Evolutionary conservation across 1,140 invertebrate species (phyloP).

Genomic region (Aleiodes sp.): DNA sequence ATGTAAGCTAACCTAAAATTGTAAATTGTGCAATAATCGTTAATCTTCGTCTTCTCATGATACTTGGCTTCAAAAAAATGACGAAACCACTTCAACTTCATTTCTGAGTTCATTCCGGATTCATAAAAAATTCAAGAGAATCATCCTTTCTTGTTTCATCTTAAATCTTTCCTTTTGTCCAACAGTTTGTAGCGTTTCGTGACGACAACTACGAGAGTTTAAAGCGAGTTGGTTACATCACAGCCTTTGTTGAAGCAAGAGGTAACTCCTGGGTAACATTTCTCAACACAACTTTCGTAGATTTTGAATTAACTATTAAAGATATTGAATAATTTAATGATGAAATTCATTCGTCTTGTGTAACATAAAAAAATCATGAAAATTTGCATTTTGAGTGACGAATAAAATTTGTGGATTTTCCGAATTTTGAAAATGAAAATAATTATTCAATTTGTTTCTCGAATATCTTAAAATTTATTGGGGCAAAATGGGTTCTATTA

Average conservation of each 20-base stretch:
- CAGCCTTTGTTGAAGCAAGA: constrained; percentile 53
- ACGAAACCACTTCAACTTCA: no score
- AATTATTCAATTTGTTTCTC: no score
- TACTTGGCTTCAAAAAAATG: no score
- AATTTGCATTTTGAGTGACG: no score
- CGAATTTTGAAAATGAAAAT: no score
- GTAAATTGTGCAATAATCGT: no score
- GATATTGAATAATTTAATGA: constrained; percentile 9
- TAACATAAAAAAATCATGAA: background rate
- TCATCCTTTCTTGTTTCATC: constrained; percentile 25
- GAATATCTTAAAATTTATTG: no score
- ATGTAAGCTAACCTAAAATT: constrained; percentile 33
- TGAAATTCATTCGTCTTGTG: background rate
- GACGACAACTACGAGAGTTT: constrained; percentile 53
- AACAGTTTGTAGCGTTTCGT: constrained; percentile 58
- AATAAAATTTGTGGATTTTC: no score
- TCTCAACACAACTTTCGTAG: constrained; percentile 44
- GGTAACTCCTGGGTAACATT: constrained; percentile 52
- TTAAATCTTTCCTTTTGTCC: constrained; percentile 27
- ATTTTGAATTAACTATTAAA: constrained; percentile 37
- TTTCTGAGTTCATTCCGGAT: no score
- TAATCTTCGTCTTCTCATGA: no score
- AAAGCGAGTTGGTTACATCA: constrained; percentile 51
- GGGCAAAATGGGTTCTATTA: no score
- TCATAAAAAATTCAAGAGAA: constrained; percentile 29